A percentile compares a stretch with the other conserved stretches of the same genome.
These are phyloP conservation scores for Sepioteuthis lessoniana DNA, from an alignment of 2,888 invertebrate species.

Conservation along the genomic window DNA sequence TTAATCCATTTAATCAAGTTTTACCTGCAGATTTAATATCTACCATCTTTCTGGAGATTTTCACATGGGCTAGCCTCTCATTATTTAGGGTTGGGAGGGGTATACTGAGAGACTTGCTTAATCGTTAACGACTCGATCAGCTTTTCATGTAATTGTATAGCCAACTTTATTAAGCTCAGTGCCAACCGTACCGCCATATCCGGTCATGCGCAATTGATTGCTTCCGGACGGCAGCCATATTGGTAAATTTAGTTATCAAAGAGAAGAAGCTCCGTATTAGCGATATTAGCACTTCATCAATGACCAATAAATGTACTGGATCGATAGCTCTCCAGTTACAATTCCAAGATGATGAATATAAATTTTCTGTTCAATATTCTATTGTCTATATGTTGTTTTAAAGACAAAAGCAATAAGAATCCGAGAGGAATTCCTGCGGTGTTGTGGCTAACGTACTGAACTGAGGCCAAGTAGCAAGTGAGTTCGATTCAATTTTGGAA, in stretches of 20 bases:
- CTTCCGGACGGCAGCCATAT: neutral
- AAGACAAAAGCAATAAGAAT: no score
- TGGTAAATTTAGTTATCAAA: conserved; percentile 33
- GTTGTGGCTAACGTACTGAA: no score
- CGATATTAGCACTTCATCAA: conserved; percentile 33
- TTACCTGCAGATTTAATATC: conserved; percentile 13
- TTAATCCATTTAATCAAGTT: neutral
- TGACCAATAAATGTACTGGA: neutral
- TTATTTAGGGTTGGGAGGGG: neutral
- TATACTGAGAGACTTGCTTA: neutral
- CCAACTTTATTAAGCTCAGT: conserved; percentile 1
- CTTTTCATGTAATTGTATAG: conserved; percentile 8
- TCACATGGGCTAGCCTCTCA: neutral
- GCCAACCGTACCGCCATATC: neutral
- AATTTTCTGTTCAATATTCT: neutral
- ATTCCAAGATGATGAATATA: neutral
- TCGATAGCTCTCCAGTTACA: neutral
- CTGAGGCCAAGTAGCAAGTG: no score
- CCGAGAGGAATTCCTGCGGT: no score
- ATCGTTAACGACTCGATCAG: neutral
- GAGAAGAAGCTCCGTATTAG: neutral
- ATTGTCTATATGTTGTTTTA: neutral
- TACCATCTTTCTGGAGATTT: neutral
- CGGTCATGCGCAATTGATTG: conserved; percentile 33
- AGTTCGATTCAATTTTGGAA: no score